A percentile compares a stretch with the other conserved stretches of the same genome.
These are phyloP conservation scores for Tanypteryx hageni DNA, from an alignment of 2,888 invertebrate genomes.

Conservation along the genomic window DNA sequence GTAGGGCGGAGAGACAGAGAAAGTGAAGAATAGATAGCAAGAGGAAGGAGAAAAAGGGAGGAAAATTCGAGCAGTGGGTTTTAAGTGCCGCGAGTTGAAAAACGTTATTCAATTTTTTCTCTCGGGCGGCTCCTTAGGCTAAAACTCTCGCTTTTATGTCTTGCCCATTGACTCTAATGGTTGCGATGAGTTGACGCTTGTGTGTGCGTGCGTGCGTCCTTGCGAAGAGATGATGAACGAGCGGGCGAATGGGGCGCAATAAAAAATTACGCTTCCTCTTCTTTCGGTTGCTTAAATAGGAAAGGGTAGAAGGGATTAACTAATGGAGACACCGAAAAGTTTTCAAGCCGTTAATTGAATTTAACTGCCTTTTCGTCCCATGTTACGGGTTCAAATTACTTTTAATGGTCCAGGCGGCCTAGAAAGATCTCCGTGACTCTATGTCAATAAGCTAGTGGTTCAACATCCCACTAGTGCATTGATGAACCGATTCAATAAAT, in stretches of 20 bases:
- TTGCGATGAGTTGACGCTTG: neutral
- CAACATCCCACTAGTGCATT: too few species aligned
- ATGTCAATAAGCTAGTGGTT: too few species aligned
- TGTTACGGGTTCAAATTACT: too few species aligned
- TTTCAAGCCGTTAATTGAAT: conserved; percentile 24
- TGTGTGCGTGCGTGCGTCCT: neutral
- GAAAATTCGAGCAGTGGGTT: too few species aligned
- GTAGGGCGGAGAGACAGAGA: neutral
- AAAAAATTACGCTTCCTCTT: neutral
- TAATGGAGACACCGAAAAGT: conserved; percentile 6
- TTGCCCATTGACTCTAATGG: neutral
- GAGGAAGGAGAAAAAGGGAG: too few species aligned
- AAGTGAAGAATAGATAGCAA: too few species aligned
- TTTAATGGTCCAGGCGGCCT: too few species aligned
- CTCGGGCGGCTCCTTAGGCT: too few species aligned
- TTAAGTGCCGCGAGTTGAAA: too few species aligned
- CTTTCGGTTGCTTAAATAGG: neutral
- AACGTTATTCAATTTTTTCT: too few species aligned
- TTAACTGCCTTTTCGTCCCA: neutral
- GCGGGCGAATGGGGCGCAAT: neutral
- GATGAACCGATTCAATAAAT: too few species aligned
- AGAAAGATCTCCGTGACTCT: too few species aligned
- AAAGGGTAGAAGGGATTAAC: neutral
- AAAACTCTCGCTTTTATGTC: neutral
- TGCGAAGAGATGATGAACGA: neutral